These are phyloP conservation scores for Torymus texanus DNA, from an alignment of 2,888 invertebrate species.

Conservation along the genomic window DNA sequence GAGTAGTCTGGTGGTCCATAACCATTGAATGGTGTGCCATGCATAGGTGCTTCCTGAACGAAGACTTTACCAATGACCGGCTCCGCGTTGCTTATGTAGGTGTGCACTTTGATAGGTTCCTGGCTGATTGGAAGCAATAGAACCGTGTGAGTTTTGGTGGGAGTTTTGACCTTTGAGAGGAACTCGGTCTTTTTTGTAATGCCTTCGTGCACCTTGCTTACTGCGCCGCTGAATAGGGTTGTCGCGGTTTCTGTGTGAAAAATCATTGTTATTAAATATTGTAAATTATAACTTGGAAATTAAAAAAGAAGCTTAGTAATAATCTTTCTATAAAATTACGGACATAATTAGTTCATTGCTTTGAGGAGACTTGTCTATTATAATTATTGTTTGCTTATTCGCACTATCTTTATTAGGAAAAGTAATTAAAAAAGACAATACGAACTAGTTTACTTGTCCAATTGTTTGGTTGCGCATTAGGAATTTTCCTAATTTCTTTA, in stretches of 20 bases:
- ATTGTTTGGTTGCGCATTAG: no score
- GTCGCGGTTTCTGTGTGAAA: slow-evolving; percentile 12
- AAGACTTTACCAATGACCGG: slow-evolving; percentile 55
- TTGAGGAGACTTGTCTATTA: no score
- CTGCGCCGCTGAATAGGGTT: neutral
- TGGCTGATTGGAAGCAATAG: neutral
- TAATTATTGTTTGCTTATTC: no score
- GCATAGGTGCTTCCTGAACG: neutral
- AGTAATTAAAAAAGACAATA: no score
- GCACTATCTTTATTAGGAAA: no score
- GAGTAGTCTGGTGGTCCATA: slow-evolving; percentile 25
- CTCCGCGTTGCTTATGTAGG: slow-evolving; percentile 53
- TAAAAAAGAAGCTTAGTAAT: no score
- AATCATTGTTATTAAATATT: no score
- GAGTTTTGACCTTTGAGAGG: neutral
- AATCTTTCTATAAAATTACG: no score
- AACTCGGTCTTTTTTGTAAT: slow-evolving; percentile 11
- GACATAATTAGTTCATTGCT: no score
- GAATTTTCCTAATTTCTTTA: no score
- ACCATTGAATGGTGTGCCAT: neutral
- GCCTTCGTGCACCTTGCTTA: neutral
- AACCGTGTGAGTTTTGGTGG: neutral
- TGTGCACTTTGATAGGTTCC: slow-evolving; percentile 21
- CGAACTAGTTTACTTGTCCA: no score
- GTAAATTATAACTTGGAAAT: no score